A percentile compares a stretch with the other conserved stretches of the same genome.
These are phyloP conservation scores for Porphyrio hochstetteri DNA, from an alignment of 2,113 vertebrate genomes.

Conservation along the genomic window DNA sequence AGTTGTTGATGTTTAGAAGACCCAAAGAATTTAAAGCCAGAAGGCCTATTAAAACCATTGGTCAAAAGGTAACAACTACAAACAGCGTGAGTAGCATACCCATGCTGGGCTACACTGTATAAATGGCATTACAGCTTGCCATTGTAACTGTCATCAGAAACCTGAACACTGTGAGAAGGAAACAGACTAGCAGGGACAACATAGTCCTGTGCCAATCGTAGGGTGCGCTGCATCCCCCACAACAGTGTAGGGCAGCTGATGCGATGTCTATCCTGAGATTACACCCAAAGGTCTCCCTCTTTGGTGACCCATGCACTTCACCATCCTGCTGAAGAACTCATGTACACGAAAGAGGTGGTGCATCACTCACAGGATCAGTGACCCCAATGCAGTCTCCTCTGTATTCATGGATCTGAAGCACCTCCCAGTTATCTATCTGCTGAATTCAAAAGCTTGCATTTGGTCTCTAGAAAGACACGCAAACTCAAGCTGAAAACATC, in stretches of 20 bases:
- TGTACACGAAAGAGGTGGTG: accelerated
- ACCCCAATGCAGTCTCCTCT: background rate
- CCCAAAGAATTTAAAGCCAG: background rate
- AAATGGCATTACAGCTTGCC: background rate
- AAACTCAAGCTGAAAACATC: background rate
- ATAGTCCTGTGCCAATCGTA: accelerated
- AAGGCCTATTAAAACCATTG: background rate
- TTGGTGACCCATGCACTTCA: accelerated
- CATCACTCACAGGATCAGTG: background rate
- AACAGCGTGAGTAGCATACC: background rate
- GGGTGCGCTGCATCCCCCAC: background rate
- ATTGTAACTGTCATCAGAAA: background rate
- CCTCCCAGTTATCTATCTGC: accelerated
- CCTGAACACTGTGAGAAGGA: accelerated
- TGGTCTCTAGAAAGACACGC: background rate
- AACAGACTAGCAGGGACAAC: background rate
- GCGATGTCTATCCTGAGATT: accelerated
- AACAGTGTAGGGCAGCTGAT: accelerated
- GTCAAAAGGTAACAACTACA: background rate
- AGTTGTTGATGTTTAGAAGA: background rate
- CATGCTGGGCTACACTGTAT: too few species aligned
- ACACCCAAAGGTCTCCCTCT: background rate
- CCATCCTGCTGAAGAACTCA: background rate
- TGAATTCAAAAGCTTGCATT: background rate
- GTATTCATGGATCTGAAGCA: background rate